Base-by-base conservation (phyloP, 1,140 invertebrate species). In the Bombus ignitus region DNA sequence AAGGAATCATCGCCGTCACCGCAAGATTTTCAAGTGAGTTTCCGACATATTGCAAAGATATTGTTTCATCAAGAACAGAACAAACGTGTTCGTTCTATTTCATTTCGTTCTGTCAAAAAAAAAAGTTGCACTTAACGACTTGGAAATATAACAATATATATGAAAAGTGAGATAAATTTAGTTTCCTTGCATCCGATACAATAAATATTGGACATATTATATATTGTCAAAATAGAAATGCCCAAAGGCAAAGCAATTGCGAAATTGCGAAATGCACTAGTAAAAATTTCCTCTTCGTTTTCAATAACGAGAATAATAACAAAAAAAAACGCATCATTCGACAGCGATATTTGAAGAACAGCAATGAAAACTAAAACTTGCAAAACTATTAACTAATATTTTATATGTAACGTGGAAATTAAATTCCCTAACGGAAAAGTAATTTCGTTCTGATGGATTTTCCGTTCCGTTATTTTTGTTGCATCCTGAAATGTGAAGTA, bases 1-100 rank as follows among this genome's bases (percentile, higher is more conserved):
- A 92, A 92, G 81, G 90, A 91, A 81, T 92, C 91, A 57, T 93
- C 92, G 35, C 93, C 92, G 18, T 92, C 92, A 80, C 92, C 92
- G 44, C 93, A 93, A 76, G 93, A 94, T 89, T 91, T 92, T 70
- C 92, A 91, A 86, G 91, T 91, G 28, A 74, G 77, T 57, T 62
- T 28, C 0, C 32, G 25, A 37, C 32, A 35, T 25, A 59, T 70
- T 22, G 22, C 6, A 35, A 25, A 68, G 12, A 79, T 79, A 68
- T 66, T 28, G 59, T 44, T 13, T 35, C 39, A 8, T 28, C 32
- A 13, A 8, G 2, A 28, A 1, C 22, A 22, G 18, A 12, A 18
- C 9, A n/a, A 47, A 25, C n/a, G 47, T 22, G 6, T 53, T 53
- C 47, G 47, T 53, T 22, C 47, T 53, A 25, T 9, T 4, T 73